Evolutionary conservation across 2,797 vertebrate species (phyloP).

Genomic region (Furcifer pardalis): DNA sequence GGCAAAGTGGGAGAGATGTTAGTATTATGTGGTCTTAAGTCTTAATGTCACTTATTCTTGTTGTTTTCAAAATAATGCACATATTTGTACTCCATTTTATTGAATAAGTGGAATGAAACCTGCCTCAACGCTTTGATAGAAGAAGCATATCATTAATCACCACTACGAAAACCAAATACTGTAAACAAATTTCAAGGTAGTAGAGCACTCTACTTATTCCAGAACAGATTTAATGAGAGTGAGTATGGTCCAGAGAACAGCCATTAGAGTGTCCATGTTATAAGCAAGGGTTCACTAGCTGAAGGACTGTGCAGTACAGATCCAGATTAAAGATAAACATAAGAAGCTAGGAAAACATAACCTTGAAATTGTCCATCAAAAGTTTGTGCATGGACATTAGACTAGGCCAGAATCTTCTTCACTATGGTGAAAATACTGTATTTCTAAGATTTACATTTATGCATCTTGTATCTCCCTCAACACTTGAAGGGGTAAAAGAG

Average conservation of each 20-base stretch:
- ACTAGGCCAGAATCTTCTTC: not conserved
- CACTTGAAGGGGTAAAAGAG: no score
- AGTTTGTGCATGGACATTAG: not conserved
- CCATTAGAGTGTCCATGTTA: not conserved
- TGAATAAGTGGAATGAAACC: slow-evolving; percentile 32
- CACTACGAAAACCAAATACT: not conserved
- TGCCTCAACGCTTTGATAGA: slow-evolving; percentile 6
- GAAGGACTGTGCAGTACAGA: not conserved
- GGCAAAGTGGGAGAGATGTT: not conserved
- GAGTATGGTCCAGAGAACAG: not conserved
- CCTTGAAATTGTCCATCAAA: not conserved
- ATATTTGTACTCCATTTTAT: slow-evolving; percentile 5
- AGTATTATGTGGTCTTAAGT: not conserved
- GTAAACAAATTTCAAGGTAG: not conserved
- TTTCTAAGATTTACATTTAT: no score
- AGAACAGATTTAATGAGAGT: not conserved
- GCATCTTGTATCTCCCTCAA: no score
- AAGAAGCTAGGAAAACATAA: not conserved
- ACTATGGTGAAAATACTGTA: not conserved
- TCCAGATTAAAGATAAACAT: not conserved
- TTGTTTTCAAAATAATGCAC: slow-evolving; percentile 13
- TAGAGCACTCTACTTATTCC: not conserved
- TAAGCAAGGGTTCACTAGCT: not conserved
- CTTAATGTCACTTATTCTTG: not conserved
- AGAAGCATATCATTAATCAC: not conserved